Evolutionary conservation across 2,888 invertebrate genomes (phyloP).

Genomic region (Dastarcus helophoroides): DNA sequence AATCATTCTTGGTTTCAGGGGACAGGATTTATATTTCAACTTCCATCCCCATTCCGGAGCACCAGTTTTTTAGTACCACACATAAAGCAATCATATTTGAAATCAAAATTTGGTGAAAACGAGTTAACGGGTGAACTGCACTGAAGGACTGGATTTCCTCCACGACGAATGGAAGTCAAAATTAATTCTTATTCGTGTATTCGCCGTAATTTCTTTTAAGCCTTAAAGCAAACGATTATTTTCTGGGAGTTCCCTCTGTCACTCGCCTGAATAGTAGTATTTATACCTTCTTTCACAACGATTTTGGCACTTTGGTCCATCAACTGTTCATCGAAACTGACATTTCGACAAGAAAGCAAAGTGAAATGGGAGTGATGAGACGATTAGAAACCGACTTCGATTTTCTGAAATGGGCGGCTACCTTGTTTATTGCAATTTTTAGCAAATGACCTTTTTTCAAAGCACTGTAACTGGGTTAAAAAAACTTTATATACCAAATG

Average conservation of each 20-base stretch:
- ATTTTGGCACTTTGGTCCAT: background rate
- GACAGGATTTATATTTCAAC: too few species aligned
- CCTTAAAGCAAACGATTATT: slow-evolving; percentile 6
- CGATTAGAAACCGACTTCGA: too few species aligned
- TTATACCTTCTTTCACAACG: slow-evolving; percentile 7
- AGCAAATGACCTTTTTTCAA: too few species aligned
- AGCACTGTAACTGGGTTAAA: too few species aligned
- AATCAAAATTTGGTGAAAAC: slow-evolving; percentile 5
- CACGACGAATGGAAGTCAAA: slow-evolving; percentile 3
- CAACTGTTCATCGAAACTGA: too few species aligned
- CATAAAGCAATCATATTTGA: slow-evolving; percentile 8
- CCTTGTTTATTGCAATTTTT: too few species aligned
- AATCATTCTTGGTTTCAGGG: too few species aligned
- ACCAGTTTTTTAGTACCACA: slow-evolving; percentile 10
- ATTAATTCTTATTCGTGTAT: slow-evolving; percentile 11
- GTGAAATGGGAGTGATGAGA: too few species aligned
- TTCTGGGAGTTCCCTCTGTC: slow-evolving; percentile 3
- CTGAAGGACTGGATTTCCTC: slow-evolving; percentile 1
- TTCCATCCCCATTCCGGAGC: too few species aligned
- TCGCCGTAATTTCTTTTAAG: slow-evolving; percentile 8
- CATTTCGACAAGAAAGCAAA: too few species aligned
- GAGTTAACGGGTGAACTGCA: slow-evolving; percentile 6
- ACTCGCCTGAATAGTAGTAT: slow-evolving; percentile 10
- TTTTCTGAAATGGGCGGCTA: too few species aligned
- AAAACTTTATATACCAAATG: too few species aligned